Evolutionary conservation across 2,888 invertebrate species (phyloP).

Genomic region (Xestia ashworthii): DNA sequence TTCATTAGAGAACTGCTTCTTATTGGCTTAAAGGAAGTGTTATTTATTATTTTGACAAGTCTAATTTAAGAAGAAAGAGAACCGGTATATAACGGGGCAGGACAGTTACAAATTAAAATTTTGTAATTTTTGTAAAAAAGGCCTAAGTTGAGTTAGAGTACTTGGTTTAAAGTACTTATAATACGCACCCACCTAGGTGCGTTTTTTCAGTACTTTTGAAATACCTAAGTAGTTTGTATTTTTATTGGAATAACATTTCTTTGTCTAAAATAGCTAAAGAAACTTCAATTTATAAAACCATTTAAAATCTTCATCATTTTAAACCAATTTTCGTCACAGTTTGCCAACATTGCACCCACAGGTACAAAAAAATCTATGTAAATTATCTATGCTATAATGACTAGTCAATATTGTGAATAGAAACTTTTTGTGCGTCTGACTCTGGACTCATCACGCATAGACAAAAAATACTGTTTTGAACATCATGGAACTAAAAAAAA

Average conservation of each 20-base stretch:
- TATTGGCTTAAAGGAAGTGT: neutral
- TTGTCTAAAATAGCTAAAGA: too few species aligned
- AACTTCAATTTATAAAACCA: too few species aligned
- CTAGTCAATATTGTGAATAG: neutral
- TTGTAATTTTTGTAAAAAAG: too few species aligned
- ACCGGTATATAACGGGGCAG: too few species aligned
- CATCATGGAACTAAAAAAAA: neutral
- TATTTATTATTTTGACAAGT: neutral
- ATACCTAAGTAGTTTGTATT: too few species aligned
- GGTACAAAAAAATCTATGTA: neutral
- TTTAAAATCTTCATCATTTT: neutral
- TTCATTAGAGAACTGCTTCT: neutral
- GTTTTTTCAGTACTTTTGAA: too few species aligned
- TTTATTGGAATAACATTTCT: too few species aligned
- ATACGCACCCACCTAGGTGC: too few species aligned
- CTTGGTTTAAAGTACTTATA: too few species aligned
- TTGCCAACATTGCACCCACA: neutral
- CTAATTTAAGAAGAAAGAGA: neutral
- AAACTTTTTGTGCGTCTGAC: constrained; percentile 30
- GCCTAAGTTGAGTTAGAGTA: too few species aligned
- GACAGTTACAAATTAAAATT: too few species aligned
- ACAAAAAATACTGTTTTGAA: constrained; percentile 16
- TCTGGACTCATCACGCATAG: constrained; percentile 8
- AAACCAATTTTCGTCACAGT: neutral
- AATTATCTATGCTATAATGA: neutral